Evolutionary conservation across 2,113 vertebrate species (phyloP), one percentile per base, ranked within the genome.

Genomic region (Lagenorhynchus albirostris): DNA sequence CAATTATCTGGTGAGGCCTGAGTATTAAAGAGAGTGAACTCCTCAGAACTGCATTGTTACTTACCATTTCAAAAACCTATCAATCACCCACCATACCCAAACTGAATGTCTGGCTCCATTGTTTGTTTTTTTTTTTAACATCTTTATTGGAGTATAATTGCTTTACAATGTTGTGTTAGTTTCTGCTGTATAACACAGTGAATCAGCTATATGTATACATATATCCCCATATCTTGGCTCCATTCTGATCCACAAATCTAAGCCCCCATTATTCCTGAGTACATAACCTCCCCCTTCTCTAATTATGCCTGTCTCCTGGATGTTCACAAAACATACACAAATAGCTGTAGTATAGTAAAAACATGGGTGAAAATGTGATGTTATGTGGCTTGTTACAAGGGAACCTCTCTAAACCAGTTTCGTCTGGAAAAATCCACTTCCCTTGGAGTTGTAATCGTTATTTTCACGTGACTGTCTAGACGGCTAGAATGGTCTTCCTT

Each of bases 331-430:
- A 94, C 33, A 60, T 55, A 74, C 31, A 92, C 71, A 88, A 15
- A 62, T 13, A 55, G 47, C 36, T n/a, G 17, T 36, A 44, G 26
- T 50, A 41, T 21, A 55, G 55, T 80, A 84, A 83, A 76, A 84
- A 81, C 76, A 17, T 58, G 50, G 38, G 63, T 53, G 36, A 67
- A 85, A 95, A 63, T 63, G 71, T 68, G 44, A 60, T 50, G 55
- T 1, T 6, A 36, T 38, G 44, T 71, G 67, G 47, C 70, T 94
- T 58, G 18, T 90, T 93, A 93, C 13, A 68, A 18, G 29, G 44
- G 26, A 81, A 85, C 25, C 50, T 85, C 41, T 88, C 36, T 76
- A 97, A 90, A 95, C 33, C 68, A 87, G 58, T 84, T 74, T 93
- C 26, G 70, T 90, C 71, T 74, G 9, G 47, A 91, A 92, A 93